Evolutionary conservation across 2,113 vertebrate genomes (phyloP).

Genomic region (Heterotilapia buettikoferi): DNA sequence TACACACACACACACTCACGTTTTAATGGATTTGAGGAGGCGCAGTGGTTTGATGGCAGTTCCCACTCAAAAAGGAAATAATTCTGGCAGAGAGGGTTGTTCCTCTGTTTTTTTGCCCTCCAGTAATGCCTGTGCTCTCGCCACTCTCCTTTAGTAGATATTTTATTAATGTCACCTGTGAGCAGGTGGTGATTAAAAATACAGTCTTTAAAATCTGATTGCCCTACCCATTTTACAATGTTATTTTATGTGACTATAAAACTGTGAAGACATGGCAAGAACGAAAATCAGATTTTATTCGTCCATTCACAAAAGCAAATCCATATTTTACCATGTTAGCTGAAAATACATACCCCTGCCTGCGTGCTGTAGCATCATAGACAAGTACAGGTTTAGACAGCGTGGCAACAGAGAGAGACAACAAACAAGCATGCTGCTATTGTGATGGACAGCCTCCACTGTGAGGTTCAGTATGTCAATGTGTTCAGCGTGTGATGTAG

Average conservation of each 20-base stretch:
- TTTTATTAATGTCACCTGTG: not conserved
- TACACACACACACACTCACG: not conserved
- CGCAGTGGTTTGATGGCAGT: not conserved
- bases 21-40: constrained; percentile 14
- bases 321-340: not conserved
- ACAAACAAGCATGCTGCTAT: constrained; percentile 56
- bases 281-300: not conserved
- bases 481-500: constrained; percentile 57
- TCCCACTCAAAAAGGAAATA: not conserved
- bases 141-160: not conserved
- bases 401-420: constrained; percentile 54
- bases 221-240: not conserved
- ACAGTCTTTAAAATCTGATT: not conserved
- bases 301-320: not conserved
- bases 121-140: not conserved
- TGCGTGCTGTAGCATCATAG: constrained; percentile 19
- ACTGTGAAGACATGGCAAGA: not conserved
- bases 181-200: not conserved
- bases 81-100: not conserved
- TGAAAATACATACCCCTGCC: not conserved
- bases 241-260: not conserved
- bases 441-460: constrained; percentile 64
- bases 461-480: constrained; percentile 59
- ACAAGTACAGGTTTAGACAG: constrained; percentile 43
- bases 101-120: constrained; percentile 8